Percentiles rank a stretch among this genome's conserved stretches.
These are phyloP conservation scores for Gymnobelideus leadbeateri DNA, from an alignment of 2,113 vertebrate genomes.

Conservation along the genomic window DNA sequence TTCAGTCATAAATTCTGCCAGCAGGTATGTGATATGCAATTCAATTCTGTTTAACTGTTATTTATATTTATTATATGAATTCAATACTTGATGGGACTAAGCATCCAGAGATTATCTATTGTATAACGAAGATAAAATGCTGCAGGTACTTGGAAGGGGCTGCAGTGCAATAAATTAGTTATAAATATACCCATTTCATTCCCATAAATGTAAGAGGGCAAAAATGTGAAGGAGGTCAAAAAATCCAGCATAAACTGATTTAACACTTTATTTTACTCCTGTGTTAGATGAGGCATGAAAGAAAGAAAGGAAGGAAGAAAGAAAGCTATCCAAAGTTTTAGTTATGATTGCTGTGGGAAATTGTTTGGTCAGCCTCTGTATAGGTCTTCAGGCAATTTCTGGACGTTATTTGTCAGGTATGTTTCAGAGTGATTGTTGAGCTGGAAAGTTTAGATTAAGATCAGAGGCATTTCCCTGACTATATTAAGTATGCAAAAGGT, in stretches of 20 bases:
- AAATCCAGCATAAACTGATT: background rate
- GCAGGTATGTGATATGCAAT: background rate
- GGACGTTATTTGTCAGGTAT: background rate
- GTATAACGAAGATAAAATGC: background rate
- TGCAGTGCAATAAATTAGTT: conserved; percentile 11
- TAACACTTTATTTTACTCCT: background rate
- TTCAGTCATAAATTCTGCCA: background rate
- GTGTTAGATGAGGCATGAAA: background rate
- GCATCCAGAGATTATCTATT: background rate
- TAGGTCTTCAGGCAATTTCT: background rate
- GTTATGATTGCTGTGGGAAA: background rate
- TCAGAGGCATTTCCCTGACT: background rate
- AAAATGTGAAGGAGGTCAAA: background rate
- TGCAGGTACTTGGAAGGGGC: background rate
- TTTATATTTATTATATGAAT: conserved; percentile 24
- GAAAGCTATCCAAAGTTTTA: background rate
- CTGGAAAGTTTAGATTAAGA: background rate
- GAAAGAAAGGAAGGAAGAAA: background rate
- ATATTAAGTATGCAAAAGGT: background rate
- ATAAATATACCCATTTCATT: background rate
- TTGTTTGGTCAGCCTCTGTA: background rate
- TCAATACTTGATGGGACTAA: background rate
- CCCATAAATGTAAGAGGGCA: background rate
- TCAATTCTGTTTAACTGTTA: conserved; percentile 3
- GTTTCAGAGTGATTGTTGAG: background rate